phyloP scores from a whole-genome alignment of 2,113 vertebrate species.

The Notarius lentiginosus region DNA sequence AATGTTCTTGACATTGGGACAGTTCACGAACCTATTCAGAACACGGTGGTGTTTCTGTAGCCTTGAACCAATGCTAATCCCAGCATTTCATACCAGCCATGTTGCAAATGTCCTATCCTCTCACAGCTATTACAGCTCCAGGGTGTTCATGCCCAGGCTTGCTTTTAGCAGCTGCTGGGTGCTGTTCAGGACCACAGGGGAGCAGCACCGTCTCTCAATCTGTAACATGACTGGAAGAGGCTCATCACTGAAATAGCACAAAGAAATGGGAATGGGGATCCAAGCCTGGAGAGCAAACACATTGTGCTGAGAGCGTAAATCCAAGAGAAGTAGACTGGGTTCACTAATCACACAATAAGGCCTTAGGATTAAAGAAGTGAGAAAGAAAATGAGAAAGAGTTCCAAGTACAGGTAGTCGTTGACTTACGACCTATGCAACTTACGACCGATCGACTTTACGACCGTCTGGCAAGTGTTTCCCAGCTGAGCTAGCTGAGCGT shows the following conservation, averaged over 20 bases:
- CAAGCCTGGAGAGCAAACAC: constrained; percentile 5
- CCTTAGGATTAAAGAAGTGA: background rate
- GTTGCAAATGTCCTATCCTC: background rate
- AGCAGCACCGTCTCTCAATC: constrained; percentile 4
- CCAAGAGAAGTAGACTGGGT: background rate
- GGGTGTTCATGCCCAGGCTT: constrained; percentile 34
- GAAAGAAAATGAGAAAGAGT: background rate
- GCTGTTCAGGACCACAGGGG: constrained; percentile 13
- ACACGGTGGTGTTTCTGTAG: constrained; percentile 10
- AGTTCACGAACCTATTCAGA: constrained; percentile 10
- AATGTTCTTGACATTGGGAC: background rate
- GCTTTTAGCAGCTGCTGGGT: constrained; percentile 41
- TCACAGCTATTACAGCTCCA: constrained; percentile 15
- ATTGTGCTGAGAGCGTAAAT: background rate
- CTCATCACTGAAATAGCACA: constrained; percentile 27
- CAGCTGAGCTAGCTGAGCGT: too few relatives aligned
- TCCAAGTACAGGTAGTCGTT: background rate
- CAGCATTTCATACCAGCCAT: background rate
- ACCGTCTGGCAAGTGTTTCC: too few relatives aligned
- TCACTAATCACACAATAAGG: background rate
- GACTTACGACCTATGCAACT: too few relatives aligned
- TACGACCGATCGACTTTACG: too few relatives aligned
- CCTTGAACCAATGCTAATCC: constrained; percentile 30
- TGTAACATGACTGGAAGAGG: constrained; percentile 30
- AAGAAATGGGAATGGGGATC: constrained; percentile 28